Evolutionary conservation across 2,113 vertebrate genomes (phyloP).

Genomic region (Tachysurus fulvidraco): DNA sequence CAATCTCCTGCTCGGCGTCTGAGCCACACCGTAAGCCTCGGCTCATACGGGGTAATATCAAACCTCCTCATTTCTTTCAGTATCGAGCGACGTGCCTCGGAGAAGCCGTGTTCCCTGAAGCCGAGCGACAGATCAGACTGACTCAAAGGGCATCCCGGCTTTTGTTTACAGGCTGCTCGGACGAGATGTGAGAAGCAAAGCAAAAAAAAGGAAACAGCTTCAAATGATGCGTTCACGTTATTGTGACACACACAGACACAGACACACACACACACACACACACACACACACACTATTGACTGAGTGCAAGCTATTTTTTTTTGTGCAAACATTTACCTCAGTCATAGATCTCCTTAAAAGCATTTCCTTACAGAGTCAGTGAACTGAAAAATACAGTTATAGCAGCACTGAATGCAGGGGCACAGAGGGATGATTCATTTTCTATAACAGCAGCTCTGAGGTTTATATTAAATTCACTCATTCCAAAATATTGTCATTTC

Average conservation of each 20-base stretch:
- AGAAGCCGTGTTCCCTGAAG: not conserved
- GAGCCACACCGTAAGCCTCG: not conserved
- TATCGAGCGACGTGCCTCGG: not conserved
- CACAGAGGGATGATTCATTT: not conserved
- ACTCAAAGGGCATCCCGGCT: not conserved
- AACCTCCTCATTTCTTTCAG: not conserved
- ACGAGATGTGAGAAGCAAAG: not conserved
- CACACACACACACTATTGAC: not conserved
- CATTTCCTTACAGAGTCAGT: not conserved
- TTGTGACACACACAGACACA: not conserved
- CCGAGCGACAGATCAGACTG: not conserved
- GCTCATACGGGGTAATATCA: not conserved
- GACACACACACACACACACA: not conserved
- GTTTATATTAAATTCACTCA: not conserved
- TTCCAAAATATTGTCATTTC: not conserved
- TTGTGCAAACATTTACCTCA: not conserved
- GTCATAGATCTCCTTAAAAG: not conserved
- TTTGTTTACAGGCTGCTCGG: conserved; percentile 2
- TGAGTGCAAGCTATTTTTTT: not conserved
- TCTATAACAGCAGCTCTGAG: not conserved
- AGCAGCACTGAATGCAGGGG: not conserved
- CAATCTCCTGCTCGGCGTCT: not conserved
- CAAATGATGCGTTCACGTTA: not conserved
- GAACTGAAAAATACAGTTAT: not conserved
- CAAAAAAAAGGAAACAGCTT: not conserved